These are phyloP conservation scores for Columba janthina DNA, from an alignment of 2,113 vertebrate species.

Conservation along the genomic window DNA sequence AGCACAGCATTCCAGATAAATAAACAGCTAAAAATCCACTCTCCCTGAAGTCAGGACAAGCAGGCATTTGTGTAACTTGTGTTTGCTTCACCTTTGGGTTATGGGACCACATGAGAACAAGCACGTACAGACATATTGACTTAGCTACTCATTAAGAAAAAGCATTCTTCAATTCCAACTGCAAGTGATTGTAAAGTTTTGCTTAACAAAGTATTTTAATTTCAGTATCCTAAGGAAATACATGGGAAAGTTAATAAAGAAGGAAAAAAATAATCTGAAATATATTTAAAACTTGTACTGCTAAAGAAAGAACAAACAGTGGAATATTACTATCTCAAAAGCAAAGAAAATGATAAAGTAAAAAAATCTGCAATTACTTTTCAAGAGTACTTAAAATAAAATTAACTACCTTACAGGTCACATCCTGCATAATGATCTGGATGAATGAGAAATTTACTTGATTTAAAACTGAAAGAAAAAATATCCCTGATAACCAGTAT, in stretches of 20 bases:
- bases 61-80: constrained; percentile 62
- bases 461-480: neutral
- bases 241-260: neutral
- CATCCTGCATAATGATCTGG: neutral
- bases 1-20: constrained; percentile 50
- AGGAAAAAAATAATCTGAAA: neutral
- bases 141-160: constrained; percentile 34
- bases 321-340: neutral
- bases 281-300: neutral
- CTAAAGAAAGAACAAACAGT: neutral
- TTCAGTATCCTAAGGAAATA: neutral
- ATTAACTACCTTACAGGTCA: neutral
- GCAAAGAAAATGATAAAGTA: neutral
- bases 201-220: neutral
- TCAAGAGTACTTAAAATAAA: neutral
- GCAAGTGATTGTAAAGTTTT: neutral
- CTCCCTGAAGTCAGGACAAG: constrained; percentile 25
- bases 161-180: neutral
- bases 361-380: neutral
- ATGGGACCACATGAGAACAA: constrained; percentile 48
- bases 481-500: neutral
- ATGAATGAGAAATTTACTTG: neutral
- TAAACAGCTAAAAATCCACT: constrained; percentile 46
- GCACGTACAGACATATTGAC: constrained; percentile 45
- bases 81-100: constrained; percentile 67